Base-by-base conservation (phyloP, 2,888 invertebrate genomes). In the Priocnemis perturbator region DNA sequence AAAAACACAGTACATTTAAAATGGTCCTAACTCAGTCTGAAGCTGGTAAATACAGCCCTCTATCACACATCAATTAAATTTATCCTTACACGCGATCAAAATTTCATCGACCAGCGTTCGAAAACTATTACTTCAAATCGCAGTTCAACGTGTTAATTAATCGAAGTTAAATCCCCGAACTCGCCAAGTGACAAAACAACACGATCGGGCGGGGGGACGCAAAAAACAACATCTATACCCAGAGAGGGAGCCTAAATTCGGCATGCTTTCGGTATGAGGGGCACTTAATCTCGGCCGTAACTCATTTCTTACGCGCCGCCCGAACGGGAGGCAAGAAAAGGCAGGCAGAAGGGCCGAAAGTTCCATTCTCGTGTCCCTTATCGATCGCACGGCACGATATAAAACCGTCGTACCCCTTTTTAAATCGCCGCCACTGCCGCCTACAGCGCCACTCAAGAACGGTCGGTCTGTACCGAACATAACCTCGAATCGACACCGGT, bases 341-440 rank as follows among this genome's bases (percentile, higher is more conserved):
- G 3, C n/a, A 19, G 20, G n/a, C 50, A 11, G 19, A 48, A 4
- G 62, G 59, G 57, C 48, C 17, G 65, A 77, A 67, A 71, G 68
- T 69, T 56, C 78, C 64, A 64, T 69, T 71, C 73, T 63, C 67
- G 77, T 64, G 71, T 63, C 63, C 50, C 73, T 77, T 77, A 80
- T 77, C 80, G 79, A 79, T 79, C 73, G 71, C 30, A 60, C 56
- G 45, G 65, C 59, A 50, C 69, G 79, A 79, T 79, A 79, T 19
- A 50, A 50, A 74, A 69, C 53, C 63, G 61, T 71, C 68, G 62
- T 60, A 68, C 68, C 68, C 78, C 45, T 75, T 79, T 79, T 79
- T 79, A 79, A 79, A 79, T 79, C 73, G 75, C 69, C 73, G 77
- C 74, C 74, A 58, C n/a, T n/a, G 69, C 73, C 71, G 77, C 74